Evolutionary conservation across 2,113 vertebrate genomes (phyloP).

Genomic region (Anoura caudifer): DNA sequence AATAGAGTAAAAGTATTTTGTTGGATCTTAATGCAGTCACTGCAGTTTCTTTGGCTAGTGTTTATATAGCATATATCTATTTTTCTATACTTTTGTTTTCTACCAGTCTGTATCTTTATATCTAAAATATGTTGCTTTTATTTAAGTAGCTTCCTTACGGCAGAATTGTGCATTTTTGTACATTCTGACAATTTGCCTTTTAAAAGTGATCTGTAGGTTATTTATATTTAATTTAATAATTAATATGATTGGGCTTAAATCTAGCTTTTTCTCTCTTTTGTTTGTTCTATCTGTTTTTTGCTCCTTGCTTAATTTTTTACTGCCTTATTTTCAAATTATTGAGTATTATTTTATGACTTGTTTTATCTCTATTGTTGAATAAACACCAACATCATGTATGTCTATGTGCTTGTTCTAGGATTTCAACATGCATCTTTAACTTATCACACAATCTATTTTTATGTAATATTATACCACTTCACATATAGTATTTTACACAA

Average conservation of each 20-base stretch:
- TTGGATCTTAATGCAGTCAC: background rate
- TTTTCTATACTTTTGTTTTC: background rate
- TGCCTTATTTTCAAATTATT: background rate
- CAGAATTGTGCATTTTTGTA: background rate
- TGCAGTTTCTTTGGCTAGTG: background rate
- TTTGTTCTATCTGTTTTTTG: background rate
- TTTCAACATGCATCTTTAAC: background rate
- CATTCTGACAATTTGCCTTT: background rate
- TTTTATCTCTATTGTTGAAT: background rate
- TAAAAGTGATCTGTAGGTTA: background rate
- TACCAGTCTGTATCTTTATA: background rate
- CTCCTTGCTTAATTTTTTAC: background rate
- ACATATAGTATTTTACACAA: background rate
- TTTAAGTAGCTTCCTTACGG: background rate
- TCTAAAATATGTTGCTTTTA: background rate
- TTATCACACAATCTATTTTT: background rate
- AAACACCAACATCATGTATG: background rate
- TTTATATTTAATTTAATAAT: background rate
- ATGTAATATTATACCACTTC: background rate
- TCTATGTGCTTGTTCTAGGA: background rate
- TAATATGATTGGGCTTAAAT: background rate
- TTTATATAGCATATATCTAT: background rate
- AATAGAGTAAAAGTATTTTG: background rate
- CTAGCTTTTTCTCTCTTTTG: background rate
- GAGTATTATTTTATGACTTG: background rate